Conservation (phyloP, 2,888 invertebrate genomes). For the Phorcus lineatus region DNA sequence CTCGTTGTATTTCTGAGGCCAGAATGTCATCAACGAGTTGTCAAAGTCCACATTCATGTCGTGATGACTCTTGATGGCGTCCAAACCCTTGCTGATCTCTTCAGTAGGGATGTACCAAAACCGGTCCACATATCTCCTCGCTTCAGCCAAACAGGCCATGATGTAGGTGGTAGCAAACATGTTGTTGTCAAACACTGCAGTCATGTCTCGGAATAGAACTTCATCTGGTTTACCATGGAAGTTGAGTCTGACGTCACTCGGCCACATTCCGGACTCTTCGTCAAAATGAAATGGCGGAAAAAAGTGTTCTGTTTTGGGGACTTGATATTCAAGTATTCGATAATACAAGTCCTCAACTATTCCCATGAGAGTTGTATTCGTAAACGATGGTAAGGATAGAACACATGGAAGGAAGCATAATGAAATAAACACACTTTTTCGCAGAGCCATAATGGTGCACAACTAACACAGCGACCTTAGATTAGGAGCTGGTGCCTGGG, state of each 20-base stretch:
- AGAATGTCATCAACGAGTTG: conserved; percentile 59
- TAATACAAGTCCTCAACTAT: background rate
- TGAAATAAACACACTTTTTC: no score
- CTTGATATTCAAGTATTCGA: conserved; percentile 39
- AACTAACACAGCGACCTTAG: no score
- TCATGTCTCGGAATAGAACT: conserved; percentile 45
- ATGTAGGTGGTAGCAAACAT: conserved; percentile 60
- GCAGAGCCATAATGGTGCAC: no score
- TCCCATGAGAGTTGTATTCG: no score
- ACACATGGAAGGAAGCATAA: no score
- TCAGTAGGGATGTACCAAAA: conserved; percentile 42
- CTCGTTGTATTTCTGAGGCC: conserved; percentile 54
- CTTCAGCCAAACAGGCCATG: conserved; percentile 47
- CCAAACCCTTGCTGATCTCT: conserved; percentile 41
- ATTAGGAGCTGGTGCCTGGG: no score
- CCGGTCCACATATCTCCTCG: conserved; percentile 38
- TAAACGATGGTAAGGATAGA: no score
- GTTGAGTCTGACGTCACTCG: conserved; percentile 62
- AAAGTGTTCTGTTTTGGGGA: conserved; percentile 42
- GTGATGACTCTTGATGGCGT: conserved; percentile 46
- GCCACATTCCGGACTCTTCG: conserved; percentile 59
- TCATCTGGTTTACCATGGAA: conserved; percentile 58
- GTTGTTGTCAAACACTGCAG: conserved; percentile 53
- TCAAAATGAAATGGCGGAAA: conserved; percentile 56
- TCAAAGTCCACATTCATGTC: conserved; percentile 49